Percentiles rank a stretch among this genome's conserved stretches.
phyloP scores from a whole-genome alignment of 1,140 invertebrate genomes.

The Platorchestia sp. region DNA sequence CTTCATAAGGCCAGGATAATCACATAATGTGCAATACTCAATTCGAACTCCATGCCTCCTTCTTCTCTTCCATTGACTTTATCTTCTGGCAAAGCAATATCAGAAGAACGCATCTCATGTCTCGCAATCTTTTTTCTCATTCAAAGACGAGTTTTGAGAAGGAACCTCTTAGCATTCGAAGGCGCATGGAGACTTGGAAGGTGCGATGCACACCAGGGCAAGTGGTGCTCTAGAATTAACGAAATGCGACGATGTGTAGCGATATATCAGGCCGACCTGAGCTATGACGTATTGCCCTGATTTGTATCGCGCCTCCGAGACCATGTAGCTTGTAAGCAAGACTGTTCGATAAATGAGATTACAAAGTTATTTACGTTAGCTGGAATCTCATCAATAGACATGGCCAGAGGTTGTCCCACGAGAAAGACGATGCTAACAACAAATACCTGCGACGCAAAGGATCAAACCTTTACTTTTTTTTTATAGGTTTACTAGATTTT shows the following conservation, averaged over 20 bases:
- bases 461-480: neutral
- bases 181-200: neutral
- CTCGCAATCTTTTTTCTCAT: neutral
- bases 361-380: constrained; percentile 4
- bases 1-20: neutral
- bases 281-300: constrained; percentile 33
- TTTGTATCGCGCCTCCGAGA: neutral
- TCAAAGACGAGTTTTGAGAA: neutral
- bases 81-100: neutral
- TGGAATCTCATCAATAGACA: neutral
- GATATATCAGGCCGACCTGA: neutral
- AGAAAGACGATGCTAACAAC: neutral
- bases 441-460: neutral
- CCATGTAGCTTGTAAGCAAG: constrained; percentile 41
- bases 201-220: neutral
- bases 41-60: neutral
- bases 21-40: neutral
- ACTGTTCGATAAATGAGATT: constrained; percentile 52
- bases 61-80: neutral
- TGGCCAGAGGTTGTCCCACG: neutral
- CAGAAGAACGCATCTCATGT: neutral
- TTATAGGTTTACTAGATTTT: no score
- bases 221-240: neutral
- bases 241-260: constrained; percentile 18
- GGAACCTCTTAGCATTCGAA: neutral